Percentiles rank a stretch among this genome's conserved stretches.
Evolutionary conservation across 2,888 invertebrate genomes (phyloP).

Genomic region (Dryobotodes eremita): DNA sequence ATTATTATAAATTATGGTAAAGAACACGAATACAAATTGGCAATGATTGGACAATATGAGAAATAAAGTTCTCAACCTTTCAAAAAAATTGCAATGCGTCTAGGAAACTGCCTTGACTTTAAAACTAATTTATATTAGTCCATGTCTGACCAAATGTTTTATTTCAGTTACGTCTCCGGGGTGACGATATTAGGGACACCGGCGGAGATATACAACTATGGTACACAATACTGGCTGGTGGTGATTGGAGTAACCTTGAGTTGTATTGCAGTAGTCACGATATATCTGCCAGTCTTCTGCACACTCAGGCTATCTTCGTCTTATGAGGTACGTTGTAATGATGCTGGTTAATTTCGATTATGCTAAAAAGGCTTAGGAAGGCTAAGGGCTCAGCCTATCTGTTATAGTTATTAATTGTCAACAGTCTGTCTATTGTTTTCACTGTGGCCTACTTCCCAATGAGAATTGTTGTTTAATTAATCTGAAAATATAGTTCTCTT

Average conservation of each 20-base stretch:
- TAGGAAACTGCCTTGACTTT: neutral
- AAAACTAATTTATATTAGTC: neutral
- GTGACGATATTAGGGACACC: slow-evolving; percentile 97
- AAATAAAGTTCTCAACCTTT: neutral
- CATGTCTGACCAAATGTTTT: slow-evolving; percentile 33
- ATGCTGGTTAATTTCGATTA: neutral
- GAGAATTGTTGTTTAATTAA: too few relatives aligned
- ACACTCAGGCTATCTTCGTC: slow-evolving; percentile 94
- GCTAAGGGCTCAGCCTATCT: too few relatives aligned
- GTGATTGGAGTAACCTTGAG: slow-evolving; percentile 93
- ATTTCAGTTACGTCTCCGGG: slow-evolving; percentile 95
- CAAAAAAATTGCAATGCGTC: neutral
- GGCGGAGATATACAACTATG: slow-evolving; percentile 96
- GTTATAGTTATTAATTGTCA: too few relatives aligned
- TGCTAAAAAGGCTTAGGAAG: neutral
- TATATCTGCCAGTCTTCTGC: slow-evolving; percentile 96
- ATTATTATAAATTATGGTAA: neutral
- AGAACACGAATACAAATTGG: neutral
- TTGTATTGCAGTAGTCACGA: slow-evolving; percentile 92
- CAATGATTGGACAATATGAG: neutral
- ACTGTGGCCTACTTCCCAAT: too few relatives aligned
- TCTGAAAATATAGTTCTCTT: too few relatives aligned
- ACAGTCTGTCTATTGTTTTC: too few relatives aligned
- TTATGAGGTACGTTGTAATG: slow-evolving; percentile 92
- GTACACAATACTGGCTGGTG: slow-evolving; percentile 95